phyloP scores from a whole-genome alignment of 2,797 vertebrate genomes.

The Eurystomus glaucurus region DNA sequence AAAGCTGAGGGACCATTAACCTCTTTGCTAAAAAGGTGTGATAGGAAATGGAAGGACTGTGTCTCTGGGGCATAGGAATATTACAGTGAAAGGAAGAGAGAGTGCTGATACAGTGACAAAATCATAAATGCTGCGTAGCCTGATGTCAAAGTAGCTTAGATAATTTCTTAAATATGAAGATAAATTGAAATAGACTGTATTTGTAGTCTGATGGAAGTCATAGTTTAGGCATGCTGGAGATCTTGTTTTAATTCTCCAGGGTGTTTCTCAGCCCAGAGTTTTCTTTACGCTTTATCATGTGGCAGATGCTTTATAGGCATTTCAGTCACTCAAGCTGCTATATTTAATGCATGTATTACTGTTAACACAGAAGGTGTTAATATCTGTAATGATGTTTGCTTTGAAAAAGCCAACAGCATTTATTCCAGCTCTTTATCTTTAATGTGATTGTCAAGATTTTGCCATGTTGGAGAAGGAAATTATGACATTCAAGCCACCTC shows the following conservation, averaged over 20 bases:
- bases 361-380: constrained; percentile 48
- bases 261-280: constrained; percentile 21
- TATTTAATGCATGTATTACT: constrained; percentile 40
- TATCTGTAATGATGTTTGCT: constrained; percentile 24
- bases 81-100: background rate
- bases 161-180: background rate
- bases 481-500: constrained; percentile 24
- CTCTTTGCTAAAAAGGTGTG: background rate
- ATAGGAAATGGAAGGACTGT: background rate
- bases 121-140: background rate
- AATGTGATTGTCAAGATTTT: constrained; percentile 41
- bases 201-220: background rate
- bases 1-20: background rate
- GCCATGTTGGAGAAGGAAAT: background rate
- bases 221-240: background rate
- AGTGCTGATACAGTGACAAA: background rate
- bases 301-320: constrained; percentile 37
- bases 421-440: constrained; percentile 17
- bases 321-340: constrained; percentile 24
- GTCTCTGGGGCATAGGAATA: background rate
- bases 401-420: constrained; percentile 33
- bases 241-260: background rate
- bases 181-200: background rate
- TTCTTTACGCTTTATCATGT: background rate
- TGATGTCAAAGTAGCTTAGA: background rate